Base-by-base conservation (phyloP, 2,888 invertebrate species). In the Galerucella calmariensis region DNA sequence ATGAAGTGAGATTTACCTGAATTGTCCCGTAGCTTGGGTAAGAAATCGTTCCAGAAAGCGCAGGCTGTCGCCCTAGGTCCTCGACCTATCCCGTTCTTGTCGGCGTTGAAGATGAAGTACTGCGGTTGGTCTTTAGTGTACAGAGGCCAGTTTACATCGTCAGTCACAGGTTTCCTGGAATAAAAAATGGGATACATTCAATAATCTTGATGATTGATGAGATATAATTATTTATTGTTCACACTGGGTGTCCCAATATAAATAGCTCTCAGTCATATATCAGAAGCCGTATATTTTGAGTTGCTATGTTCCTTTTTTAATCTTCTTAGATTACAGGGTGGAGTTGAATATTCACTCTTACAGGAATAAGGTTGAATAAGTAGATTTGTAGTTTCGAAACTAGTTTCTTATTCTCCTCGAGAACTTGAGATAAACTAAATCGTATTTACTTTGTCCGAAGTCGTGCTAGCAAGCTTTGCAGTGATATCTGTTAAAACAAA, bases 21-120 rank as follows among this genome's bases (percentile, higher is more conserved):
- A 87, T 91, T 90, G 89, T 93, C 94, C 87, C 92, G 91, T 81
- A 98, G 92, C 87, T 94, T 93, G 77, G 97, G 97, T 85, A 98
- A 90, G 89, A 97, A 97, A 83, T 96, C 94, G 85, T 97, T 97
- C 98, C 98, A 98, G 88, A 98, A 98, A 71, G 97, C 95, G 88
- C 98, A 98, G 66, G 96, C 92, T 67, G 94, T 91, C 82, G 97
- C 92, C 84, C 97, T 89, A 12, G 96, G 94, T 74, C 97, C 94
- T 87, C 90, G 89, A 62, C 91, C 91, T 77, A 90, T 88, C 77
- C 93, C 94, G 74, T 90, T 90, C 58, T 92, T 92, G 81, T 95
- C 94, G 1, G 96, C 95, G 78, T 96, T 94, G 88, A 96, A 95
- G 82, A 95, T 94, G 88, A 94, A 96, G 88, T 97, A 97, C 86